Base-by-base conservation (phyloP, 1,140 invertebrate species). In the Trachelipus rathkii region DNA sequence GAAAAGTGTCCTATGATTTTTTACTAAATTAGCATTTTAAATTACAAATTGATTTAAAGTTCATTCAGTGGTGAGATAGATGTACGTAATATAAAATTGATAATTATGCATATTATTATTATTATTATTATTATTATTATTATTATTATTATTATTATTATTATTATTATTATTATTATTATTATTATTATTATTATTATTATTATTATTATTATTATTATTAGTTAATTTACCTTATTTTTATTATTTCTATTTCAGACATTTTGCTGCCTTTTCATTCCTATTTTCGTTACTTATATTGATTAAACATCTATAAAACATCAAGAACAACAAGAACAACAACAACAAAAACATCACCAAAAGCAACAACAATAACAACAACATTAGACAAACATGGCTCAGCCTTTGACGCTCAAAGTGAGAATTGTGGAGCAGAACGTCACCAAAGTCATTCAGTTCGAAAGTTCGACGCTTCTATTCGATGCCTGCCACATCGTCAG, bases 401-500 rank as follows among this genome's bases (percentile, higher is more conserved):
- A 60, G 8, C 50, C 50, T 60, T 8, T 60, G 1, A 60, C 50
- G 80, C 89, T 99, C 81, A 95, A 95, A 86, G 95, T 99, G 85
- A 92, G 92, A 83, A 92, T 97, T 83, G 92, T 95, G 82, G 95
- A 95, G 81, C 92, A 92, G 84, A 94, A 94, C 86, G 92, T 95
- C 81, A 95, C 93, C 80, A 98, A 98, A 88, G 98, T 95, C 81
- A 97, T 99, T 88, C 95, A 98, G 86, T 98, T 99, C 85, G 94
- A 98, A 86, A 93, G 95, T 13, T 91, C 92, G 82, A 97, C 92
- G 70, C 91, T 92, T 71, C 94, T 98, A 46, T 96, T 94, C 86
- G 96, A 99, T 87, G 95, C 96, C 7, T 98, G 96, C 86, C 89
- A 91, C 84, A 91, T 97, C 81, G 97, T 99, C 82, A 87, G 95